These are phyloP conservation scores for Caranx melampygus DNA, from an alignment of 2,113 vertebrate genomes.

Conservation along the genomic window DNA sequence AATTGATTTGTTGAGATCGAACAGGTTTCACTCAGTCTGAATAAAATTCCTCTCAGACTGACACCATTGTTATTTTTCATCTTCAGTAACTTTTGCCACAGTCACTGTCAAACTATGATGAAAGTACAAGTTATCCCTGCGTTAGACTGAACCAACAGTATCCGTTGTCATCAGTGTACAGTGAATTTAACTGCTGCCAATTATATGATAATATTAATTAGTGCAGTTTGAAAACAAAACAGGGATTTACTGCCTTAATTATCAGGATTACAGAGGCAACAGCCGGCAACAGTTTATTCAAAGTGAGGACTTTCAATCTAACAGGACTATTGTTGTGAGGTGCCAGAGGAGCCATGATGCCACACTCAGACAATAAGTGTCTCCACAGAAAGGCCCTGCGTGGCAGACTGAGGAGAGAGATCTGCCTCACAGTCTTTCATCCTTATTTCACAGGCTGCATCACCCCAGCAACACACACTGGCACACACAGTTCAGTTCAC, in stretches of 20 bases:
- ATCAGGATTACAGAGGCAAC: too few species aligned
- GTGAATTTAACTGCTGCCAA: background rate
- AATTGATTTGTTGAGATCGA: background rate
- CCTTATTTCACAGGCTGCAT: background rate
- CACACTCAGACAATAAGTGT: background rate
- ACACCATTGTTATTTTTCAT: too few species aligned
- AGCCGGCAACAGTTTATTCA: too few species aligned
- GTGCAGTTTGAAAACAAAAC: too few species aligned
- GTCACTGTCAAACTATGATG: too few species aligned
- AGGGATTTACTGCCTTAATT: background rate
- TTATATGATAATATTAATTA: too few species aligned
- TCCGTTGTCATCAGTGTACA: background rate
- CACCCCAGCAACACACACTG: background rate
- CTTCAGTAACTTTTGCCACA: too few species aligned
- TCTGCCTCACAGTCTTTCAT: background rate
- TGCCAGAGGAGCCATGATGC: background rate
- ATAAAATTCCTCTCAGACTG: too few species aligned
- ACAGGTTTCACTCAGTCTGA: too few species aligned
- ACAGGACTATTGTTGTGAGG: background rate
- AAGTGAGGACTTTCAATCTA: background rate
- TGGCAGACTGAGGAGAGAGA: background rate
- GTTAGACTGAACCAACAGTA: background rate
- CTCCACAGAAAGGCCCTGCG: background rate
- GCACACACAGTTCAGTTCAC: background rate
- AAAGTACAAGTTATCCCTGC: too few species aligned